Percentiles rank a stretch among this genome's conserved stretches.
Evolutionary conservation across 2,888 invertebrate genomes (phyloP).

Genomic region (Tetragonula carbonaria): DNA sequence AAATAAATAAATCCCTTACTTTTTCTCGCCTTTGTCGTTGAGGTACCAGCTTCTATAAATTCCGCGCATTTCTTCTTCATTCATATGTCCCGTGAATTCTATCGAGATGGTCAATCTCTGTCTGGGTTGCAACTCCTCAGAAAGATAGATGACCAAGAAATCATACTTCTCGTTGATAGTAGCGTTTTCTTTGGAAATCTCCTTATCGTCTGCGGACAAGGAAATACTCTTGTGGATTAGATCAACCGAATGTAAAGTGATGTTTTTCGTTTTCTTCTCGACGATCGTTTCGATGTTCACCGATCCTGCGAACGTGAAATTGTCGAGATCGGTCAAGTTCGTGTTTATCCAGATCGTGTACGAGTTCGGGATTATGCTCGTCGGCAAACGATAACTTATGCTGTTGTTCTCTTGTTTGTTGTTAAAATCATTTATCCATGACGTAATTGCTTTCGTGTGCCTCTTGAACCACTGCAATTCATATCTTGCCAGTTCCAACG

Average conservation of each 20-base stretch:
- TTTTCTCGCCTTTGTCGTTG: slow-evolving; percentile 83
- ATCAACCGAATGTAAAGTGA: slow-evolving; percentile 70
- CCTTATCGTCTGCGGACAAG: background rate
- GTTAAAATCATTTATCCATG: slow-evolving; percentile 55
- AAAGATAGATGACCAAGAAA: slow-evolving; percentile 85
- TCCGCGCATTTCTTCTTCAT: slow-evolving; percentile 86
- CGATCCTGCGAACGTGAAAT: slow-evolving; percentile 73
- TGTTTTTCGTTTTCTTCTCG: slow-evolving; percentile 47
- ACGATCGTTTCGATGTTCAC: slow-evolving; percentile 70
- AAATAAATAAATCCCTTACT: slow-evolving; percentile 79
- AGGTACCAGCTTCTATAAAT: slow-evolving; percentile 88
- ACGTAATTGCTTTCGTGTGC: slow-evolving; percentile 41
- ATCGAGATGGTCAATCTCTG: slow-evolving; percentile 85
- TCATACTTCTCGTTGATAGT: slow-evolving; percentile 78
- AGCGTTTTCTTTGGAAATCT: fast-evolving
- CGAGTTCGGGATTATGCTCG: slow-evolving; percentile 84
- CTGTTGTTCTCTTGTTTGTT: too few relatives aligned
- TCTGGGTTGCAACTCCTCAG: slow-evolving; percentile 80
- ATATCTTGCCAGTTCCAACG: slow-evolving; percentile 68
- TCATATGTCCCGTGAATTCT: slow-evolving; percentile 85
- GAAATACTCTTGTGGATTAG: slow-evolving; percentile 14
- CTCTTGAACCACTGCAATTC: slow-evolving; percentile 72
- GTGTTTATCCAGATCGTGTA: slow-evolving; percentile 85
- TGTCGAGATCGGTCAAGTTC: slow-evolving; percentile 82
- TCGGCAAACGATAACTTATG: slow-evolving; percentile 85